A percentile compares a stretch with the other conserved stretches of the same genome.
phyloP scores from a whole-genome alignment of 2,113 vertebrate genomes.

The Myrmecophaga tridactyla region DNA sequence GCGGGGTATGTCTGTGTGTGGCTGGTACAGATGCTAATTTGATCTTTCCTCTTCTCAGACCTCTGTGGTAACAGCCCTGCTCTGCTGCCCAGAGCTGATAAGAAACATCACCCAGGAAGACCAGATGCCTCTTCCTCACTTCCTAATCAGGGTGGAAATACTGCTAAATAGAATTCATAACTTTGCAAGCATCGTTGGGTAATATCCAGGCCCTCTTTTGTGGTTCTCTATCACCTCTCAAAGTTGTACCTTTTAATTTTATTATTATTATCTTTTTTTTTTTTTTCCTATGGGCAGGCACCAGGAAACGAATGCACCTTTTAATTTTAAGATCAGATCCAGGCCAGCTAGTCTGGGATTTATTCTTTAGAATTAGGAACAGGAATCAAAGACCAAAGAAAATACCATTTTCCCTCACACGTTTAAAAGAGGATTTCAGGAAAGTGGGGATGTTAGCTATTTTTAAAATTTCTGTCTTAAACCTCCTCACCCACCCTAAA shows the following conservation, averaged over 20 bases:
- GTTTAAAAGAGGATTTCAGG: neutral
- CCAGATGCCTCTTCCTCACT: neutral
- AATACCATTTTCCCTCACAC: neutral
- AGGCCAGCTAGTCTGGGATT: neutral
- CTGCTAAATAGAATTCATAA: neutral
- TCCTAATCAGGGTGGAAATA: neutral
- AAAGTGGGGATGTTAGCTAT: neutral
- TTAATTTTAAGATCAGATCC: neutral
- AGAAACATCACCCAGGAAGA: neutral
- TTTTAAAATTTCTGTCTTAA: neutral
- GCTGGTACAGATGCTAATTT: neutral
- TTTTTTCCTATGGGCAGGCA: too few species aligned
- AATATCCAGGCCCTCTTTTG: neutral
- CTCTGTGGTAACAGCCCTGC: neutral
- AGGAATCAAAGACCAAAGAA: conserved; percentile 14
- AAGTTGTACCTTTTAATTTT: neutral
- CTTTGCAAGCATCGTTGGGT: neutral
- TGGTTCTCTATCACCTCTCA: neutral
- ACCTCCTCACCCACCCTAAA: neutral
- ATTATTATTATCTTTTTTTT: too few species aligned
- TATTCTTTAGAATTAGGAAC: neutral
- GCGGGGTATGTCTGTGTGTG: neutral
- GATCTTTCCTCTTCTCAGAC: conserved; percentile 7
- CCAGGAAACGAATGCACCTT: too few species aligned
- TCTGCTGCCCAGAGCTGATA: conserved; percentile 38